Evolutionary conservation across 1,140 invertebrate genomes (phyloP).

Genomic region (Trichonephila inaurata): DNA sequence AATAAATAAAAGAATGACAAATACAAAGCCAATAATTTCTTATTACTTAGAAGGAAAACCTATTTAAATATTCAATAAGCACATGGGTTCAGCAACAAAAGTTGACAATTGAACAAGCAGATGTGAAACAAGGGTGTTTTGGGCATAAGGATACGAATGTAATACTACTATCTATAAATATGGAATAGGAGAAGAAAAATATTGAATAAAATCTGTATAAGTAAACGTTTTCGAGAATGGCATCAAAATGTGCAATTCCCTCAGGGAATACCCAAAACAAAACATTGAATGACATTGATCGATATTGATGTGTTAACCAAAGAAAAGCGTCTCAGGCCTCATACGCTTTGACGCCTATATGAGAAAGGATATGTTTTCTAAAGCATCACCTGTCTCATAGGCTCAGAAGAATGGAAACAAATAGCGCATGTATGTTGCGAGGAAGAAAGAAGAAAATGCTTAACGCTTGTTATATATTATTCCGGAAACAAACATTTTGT

Average conservation of each 20-base stretch:
- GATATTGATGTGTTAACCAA: neutral
- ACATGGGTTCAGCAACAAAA: too few relatives aligned
- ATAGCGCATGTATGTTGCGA: neutral
- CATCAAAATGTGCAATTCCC: slow-evolving; percentile 22
- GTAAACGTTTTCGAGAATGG: neutral
- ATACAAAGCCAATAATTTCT: too few relatives aligned
- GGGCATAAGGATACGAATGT: neutral
- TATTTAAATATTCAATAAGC: too few relatives aligned
- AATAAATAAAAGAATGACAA: too few relatives aligned
- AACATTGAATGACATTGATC: slow-evolving; percentile 28
- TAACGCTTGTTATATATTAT: slow-evolving; percentile 25
- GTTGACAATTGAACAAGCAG: neutral
- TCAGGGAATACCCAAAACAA: neutral
- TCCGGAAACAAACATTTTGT: neutral
- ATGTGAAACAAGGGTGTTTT: neutral
- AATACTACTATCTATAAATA: neutral
- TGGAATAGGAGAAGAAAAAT: neutral
- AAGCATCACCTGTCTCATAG: slow-evolving; percentile 28
- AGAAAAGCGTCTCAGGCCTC: neutral
- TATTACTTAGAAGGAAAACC: too few relatives aligned
- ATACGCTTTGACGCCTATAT: neutral
- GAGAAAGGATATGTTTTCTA: neutral
- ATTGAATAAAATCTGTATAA: neutral
- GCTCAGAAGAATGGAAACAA: slow-evolving; percentile 26
- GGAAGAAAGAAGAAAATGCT: neutral